Evolutionary conservation across 2,888 invertebrate genomes (phyloP).

Genomic region (Phragmatobia fuliginosa): DNA sequence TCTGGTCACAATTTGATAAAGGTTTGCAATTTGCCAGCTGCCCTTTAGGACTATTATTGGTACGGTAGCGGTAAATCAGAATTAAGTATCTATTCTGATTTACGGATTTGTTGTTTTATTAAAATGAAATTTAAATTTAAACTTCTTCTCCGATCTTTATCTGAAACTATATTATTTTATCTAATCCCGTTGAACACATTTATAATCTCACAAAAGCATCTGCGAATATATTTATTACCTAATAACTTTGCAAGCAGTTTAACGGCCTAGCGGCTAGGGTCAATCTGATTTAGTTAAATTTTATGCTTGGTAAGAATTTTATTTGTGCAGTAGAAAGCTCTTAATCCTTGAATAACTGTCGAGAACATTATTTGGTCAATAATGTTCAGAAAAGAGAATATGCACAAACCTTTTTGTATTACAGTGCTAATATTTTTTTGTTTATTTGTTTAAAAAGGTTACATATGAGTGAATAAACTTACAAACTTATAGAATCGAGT

Average conservation of each 20-base stretch:
- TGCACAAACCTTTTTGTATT: background rate
- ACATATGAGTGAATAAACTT: constrained; percentile 29
- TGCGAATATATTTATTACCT: background rate
- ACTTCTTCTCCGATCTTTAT: background rate
- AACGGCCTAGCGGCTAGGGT: background rate
- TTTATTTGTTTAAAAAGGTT: constrained; percentile 2
- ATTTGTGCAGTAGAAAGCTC: background rate
- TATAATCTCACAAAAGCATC: background rate
- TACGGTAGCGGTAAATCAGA: too few species aligned
- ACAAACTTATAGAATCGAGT: constrained; percentile 3
- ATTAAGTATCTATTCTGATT: too few species aligned
- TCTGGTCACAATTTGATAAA: too few species aligned
- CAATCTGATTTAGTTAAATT: background rate
- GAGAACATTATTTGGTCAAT: background rate
- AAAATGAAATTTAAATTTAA: too few species aligned
- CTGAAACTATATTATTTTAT: background rate
- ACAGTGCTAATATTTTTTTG: background rate
- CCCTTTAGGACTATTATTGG: too few species aligned
- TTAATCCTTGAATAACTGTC: background rate
- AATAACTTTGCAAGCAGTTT: background rate
- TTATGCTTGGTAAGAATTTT: background rate
- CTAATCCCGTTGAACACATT: background rate
- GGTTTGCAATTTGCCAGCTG: too few species aligned
- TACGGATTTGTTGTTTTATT: too few species aligned
- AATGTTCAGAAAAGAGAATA: background rate